Evolutionary conservation across 2,888 invertebrate genomes (phyloP).

Genomic region (Pachymerium ferrugineum): DNA sequence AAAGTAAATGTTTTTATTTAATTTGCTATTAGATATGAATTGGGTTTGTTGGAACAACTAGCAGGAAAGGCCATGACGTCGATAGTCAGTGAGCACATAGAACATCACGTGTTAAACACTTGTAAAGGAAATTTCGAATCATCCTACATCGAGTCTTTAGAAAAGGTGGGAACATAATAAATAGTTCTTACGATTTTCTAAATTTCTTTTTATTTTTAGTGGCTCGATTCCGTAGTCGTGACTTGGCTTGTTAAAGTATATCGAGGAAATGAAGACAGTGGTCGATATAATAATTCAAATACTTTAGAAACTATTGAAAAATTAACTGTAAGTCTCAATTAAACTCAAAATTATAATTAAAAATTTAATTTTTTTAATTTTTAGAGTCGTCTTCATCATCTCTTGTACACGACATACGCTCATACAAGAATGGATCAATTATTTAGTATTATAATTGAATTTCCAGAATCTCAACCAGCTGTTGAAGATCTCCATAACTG

Average conservation of each 20-base stretch:
- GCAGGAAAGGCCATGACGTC: conserved; percentile 78
- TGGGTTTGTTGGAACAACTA: conserved; percentile 73
- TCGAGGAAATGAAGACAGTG: conserved; percentile 55
- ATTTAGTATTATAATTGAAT: conserved; percentile 94
- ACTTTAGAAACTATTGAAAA: conserved; percentile 14
- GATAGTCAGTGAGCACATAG: conserved; percentile 75
- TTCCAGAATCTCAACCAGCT: conserved; percentile 90
- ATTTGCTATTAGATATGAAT: conserved; percentile 47
- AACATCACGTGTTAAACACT: conserved; percentile 72
- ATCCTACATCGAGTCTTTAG: conserved; percentile 68
- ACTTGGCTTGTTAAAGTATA: conserved; percentile 82
- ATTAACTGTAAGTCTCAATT: conserved; percentile 10
- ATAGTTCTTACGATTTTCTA: conserved; percentile 26
- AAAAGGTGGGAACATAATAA: too few relatives aligned
- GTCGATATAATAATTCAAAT: not conserved
- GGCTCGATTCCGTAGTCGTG: conserved; percentile 79
- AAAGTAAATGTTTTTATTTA: conserved; percentile 27
- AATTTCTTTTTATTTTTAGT: conserved; percentile 52
- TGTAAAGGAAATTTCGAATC: conserved; percentile 83
- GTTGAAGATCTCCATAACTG: conserved; percentile 82
- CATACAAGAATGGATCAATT: conserved; percentile 82
- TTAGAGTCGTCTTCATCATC: conserved; percentile 59
- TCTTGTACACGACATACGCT: conserved; percentile 82
- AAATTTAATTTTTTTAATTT: not conserved
- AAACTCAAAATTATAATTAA: too few relatives aligned